Base-by-base conservation (phyloP, 2,888 invertebrate species). In the Lasiommata megera region DNA sequence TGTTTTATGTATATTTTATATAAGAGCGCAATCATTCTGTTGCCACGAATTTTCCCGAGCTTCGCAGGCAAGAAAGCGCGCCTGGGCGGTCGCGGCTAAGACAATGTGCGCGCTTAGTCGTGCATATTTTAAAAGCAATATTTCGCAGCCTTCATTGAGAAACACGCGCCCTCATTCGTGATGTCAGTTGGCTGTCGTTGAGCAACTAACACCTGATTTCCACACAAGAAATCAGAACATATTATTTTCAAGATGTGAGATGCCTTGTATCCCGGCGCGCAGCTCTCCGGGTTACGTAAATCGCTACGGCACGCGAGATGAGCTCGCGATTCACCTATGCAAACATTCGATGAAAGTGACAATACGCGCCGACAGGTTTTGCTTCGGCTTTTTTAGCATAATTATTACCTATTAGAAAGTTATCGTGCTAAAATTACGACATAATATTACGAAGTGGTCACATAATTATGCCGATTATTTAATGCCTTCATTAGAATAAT, bases 141-240 rank as follows among this genome's bases (percentile, higher is more conserved):
- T 88, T 89, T 88, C 87, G 82, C 80, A 84, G 89, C 79, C 81
- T 86, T 82, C 80, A 83, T 89, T 88, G 87, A 83, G 88, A 86
- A 88, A 90, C 78, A 77, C 76, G 76, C 82, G 89, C 81, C 85
- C 87, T 80, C 87, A 86, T 87, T 88, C 84, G 84, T 85, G 87
- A 81, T 84, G 84, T 80, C 82, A 82, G 82, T 71, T 72, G 70
- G 73, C 76, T 77, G 78, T 69, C 69, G 78, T 88, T 88, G 81
- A 72, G 88, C 80, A 88, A 88, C 80, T 77, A 80, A 83, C 85
- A 87, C 84, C 79, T 80, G 83, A 84, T 87, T 88, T 88, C 82
- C 84, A 80, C 81, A 80, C 74, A 69, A 81, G 76, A 83, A 85
- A 86, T 80, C 76, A 75, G 79, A 84, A 82, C 76, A 72, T 71